Base-by-base conservation (phyloP, 2,888 invertebrate species). In the Eumacrocentrus americanus region DNA sequence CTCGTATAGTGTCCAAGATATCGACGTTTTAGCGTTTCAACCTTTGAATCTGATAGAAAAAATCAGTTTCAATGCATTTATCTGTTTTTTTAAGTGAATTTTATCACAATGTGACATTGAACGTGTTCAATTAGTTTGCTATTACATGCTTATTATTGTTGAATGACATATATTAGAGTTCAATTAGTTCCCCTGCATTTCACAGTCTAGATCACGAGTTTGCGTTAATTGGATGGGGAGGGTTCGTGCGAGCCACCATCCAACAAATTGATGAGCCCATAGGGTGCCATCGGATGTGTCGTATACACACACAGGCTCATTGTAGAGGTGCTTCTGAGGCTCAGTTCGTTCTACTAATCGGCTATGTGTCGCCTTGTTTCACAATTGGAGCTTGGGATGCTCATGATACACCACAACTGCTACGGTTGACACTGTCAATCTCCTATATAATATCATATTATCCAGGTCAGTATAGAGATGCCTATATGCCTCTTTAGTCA, bases 261-360 rank as follows among this genome's bases (percentile, higher is more conserved):
- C 52, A 53, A 46, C 38, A 58, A 58, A 58, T 58, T 58, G 58
- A 58, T 58, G 58, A 58, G 58, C 14, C 53, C 58, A 38, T 25
- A 37, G 53, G 46, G 58, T 47, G 25, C 34, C 23, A 38, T 38
- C 40, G 22, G 23, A 18, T 34, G 7, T 51, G 35, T 35, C 35
- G 51, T 48, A 42, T 46, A 25, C 14, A 51, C n/a, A n/a, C 51
- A 51, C 12, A 18, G n/a, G 35, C 51, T 35, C 35, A 37, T 51
- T 51, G 51, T 51, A 22, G 34, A 51, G 18, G 20, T 3, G 34
- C 12, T n/a, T 37, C 51, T 51, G 37, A 37, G 35, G 22, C 51
- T 37, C 51, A 37, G 20, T 51, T 35, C n/a, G 18, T 22, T 12
- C 12, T 37, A 37, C 51, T 51, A 51, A 51, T 51, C 51, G 51